Percentiles rank a stretch among this genome's conserved stretches.
Conservation (phyloP, 1,140 invertebrate genomes). For the Drosophila orena region DNA sequence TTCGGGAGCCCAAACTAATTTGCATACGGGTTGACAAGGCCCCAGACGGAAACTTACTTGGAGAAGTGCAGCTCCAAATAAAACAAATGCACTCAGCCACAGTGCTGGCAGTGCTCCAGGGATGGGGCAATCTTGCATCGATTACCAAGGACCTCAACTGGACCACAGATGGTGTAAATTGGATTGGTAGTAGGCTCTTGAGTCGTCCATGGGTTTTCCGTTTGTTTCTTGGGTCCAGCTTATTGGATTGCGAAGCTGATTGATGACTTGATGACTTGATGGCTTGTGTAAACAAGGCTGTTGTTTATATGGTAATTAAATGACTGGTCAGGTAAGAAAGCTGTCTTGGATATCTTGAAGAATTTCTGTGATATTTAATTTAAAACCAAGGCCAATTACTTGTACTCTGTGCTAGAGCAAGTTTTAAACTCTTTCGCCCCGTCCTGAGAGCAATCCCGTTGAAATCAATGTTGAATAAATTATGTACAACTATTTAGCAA, state of each 20-base stretch:
- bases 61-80: slow-evolving; percentile 31
- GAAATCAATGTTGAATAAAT: slow-evolving; percentile 82
- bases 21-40: slow-evolving; percentile 53
- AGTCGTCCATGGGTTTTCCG: slow-evolving; percentile 21
- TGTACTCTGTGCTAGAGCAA: background rate
- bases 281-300: slow-evolving; percentile 24
- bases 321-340: background rate
- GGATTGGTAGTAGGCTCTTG: slow-evolving; percentile 21
- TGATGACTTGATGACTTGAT: slow-evolving; percentile 16
- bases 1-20: slow-evolving; percentile 49
- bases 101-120: slow-evolving; percentile 10
- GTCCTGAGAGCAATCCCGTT: slow-evolving; percentile 49
- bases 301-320: background rate
- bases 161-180: slow-evolving; percentile 41
- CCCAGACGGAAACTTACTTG: slow-evolving; percentile 9
- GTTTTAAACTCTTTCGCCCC: background rate
- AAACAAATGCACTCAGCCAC: slow-evolving; percentile 50
- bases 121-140: slow-evolving; percentile 19
- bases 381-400: slow-evolving; percentile 15
- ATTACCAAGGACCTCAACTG: slow-evolving; percentile 37
- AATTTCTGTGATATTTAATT: background rate
- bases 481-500: slow-evolving; percentile 81
- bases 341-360: background rate
- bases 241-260: slow-evolving; percentile 22
- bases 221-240: slow-evolving; percentile 10